Conservation (phyloP, 2,888 invertebrate species). For the Xylota segnis region DNA sequence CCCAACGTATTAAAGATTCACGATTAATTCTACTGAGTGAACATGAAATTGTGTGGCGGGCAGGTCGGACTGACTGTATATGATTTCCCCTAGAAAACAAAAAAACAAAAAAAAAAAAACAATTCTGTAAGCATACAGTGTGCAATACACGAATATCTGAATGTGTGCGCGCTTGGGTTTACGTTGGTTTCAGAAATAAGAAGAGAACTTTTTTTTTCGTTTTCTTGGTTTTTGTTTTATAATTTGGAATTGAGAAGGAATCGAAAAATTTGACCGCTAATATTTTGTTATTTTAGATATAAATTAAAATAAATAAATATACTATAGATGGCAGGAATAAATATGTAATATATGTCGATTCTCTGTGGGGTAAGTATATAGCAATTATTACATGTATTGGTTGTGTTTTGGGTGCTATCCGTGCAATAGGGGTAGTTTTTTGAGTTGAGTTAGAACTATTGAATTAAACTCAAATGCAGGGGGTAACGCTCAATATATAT, state of each 20-base stretch:
- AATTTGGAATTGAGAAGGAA: constrained; percentile 27
- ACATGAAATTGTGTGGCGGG: constrained; percentile 73
- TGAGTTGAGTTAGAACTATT: constrained; percentile 55
- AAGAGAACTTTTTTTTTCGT: constrained; percentile 6
- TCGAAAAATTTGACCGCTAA: constrained; percentile 31
- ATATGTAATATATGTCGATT: not conserved
- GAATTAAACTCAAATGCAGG: constrained; percentile 64
- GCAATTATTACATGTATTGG: constrained; percentile 25
- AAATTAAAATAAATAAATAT: constrained; percentile 7
- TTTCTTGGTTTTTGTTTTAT: constrained; percentile 30
- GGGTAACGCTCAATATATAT: constrained; percentile 64
- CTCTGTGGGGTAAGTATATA: constrained; percentile 46
- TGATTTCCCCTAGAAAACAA: constrained; percentile 66
- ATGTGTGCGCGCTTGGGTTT: constrained; percentile 55
- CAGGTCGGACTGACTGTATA: constrained; percentile 75
- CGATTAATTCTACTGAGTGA: constrained; percentile 72
- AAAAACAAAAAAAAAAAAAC: constrained; percentile 41
- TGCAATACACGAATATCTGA: constrained; percentile 12
- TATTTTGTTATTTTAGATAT: constrained; percentile 17
- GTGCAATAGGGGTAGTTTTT: constrained; percentile 66
- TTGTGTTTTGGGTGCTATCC: constrained; percentile 56
- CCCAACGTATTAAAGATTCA: constrained; percentile 69
- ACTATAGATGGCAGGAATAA: not conserved
- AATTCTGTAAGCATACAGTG: constrained; percentile 39
- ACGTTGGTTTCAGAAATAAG: constrained; percentile 12